Conservation (phyloP, 53 echinoderm and acorn worm species). For the Hippasteria phrygiana region DNA sequence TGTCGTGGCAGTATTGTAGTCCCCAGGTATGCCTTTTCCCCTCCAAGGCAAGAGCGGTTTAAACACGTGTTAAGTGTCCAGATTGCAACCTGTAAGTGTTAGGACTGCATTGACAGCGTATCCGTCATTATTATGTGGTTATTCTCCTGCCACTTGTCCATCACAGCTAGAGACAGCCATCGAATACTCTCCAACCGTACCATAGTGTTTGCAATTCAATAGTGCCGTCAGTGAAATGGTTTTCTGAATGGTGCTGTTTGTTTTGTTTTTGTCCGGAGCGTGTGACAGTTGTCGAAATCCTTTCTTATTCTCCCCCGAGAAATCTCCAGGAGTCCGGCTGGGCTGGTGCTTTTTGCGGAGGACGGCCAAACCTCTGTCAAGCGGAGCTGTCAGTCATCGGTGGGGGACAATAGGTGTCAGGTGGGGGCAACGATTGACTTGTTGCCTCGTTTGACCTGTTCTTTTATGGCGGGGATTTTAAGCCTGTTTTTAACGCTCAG, state of each 20-base stretch:
- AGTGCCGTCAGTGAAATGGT: conserved; percentile 13
- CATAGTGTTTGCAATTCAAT: conserved; percentile 23
- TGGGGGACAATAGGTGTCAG: conserved; percentile 70
- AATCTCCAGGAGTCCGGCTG: conserved; percentile 45
- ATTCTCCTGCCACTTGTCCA: conserved; percentile 51
- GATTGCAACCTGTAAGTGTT: conserved; percentile 41
- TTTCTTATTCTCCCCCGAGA: conserved; percentile 7
- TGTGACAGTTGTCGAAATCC: conserved; percentile 54
- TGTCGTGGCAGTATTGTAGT: neutral
- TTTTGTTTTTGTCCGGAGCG: conserved; percentile 65
- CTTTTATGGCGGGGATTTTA: conserved; percentile 23
- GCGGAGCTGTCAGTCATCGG: conserved; percentile 86
- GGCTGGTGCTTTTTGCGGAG: neutral
- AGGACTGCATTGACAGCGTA: neutral
- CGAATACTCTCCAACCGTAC: conserved; percentile 30
- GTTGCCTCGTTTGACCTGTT: conserved; percentile 53
- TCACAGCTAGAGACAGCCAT: conserved; percentile 30
- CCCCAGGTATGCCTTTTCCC: conserved; percentile 17
- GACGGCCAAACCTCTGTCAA: neutral
- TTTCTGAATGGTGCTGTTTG: conserved; percentile 42
- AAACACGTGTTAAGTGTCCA: conserved; percentile 58
- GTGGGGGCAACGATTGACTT: conserved; percentile 51
- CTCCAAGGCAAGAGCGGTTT: conserved; percentile 27
- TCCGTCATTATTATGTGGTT: conserved; percentile 16
- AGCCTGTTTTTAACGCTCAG: conserved; percentile 62